A percentile compares a stretch with the other conserved stretches of the same genome.
These are phyloP conservation scores for Dolichomitus sp. DNA, from an alignment of 2,888 invertebrate species.

Conservation along the genomic window DNA sequence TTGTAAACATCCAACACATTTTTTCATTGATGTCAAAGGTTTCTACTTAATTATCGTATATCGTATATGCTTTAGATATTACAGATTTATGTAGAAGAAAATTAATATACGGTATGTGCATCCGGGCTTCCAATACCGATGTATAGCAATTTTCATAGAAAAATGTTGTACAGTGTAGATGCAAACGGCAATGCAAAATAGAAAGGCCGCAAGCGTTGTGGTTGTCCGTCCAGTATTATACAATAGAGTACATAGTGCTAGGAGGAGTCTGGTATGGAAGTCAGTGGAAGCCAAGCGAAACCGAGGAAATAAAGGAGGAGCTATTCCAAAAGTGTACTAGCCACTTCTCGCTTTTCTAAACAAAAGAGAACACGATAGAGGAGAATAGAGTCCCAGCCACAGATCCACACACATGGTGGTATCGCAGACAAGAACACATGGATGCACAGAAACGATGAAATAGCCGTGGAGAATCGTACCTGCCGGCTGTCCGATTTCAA, in stretches of 20 bases:
- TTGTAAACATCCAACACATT: too few relatives aligned
- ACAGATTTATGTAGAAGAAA: too few relatives aligned
- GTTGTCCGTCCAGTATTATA: background rate
- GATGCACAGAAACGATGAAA: conserved; percentile 14
- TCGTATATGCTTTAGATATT: too few relatives aligned
- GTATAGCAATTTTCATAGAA: too few relatives aligned
- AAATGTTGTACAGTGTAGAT: too few relatives aligned
- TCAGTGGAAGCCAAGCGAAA: conserved; percentile 17
- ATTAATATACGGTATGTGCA: too few relatives aligned
- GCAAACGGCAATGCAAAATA: conserved; percentile 79
- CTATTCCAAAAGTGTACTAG: conserved; percentile 22
- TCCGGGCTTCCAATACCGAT: too few relatives aligned
- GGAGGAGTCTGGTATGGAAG: conserved; percentile 16
- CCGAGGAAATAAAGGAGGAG: conserved; percentile 37
- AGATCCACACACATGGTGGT: background rate
- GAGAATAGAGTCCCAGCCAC: background rate
- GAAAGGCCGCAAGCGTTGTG: conserved; percentile 61
- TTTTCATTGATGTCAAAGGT: too few relatives aligned
- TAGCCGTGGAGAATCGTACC: conserved; percentile 42
- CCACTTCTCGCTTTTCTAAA: conserved; percentile 28
- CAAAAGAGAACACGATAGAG: conserved; percentile 9
- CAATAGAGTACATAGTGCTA: background rate
- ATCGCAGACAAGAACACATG: background rate
- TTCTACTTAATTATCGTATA: too few relatives aligned
- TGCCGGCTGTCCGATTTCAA: conserved; percentile 54